Evolutionary conservation across 1,140 invertebrate genomes (phyloP).

Genomic region (Plodia interpunctella): DNA sequence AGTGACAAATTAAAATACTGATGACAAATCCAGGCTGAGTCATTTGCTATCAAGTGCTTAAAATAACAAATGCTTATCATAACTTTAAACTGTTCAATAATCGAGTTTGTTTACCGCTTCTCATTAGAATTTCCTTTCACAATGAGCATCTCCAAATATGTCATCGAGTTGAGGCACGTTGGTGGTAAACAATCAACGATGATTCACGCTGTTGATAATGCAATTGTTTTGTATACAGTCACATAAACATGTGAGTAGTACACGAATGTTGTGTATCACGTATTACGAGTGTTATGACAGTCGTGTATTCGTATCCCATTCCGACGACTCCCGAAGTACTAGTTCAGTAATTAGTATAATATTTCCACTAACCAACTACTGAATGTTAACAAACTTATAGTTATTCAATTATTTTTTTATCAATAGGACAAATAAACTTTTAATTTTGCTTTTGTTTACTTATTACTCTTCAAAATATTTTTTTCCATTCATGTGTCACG

Average conservation of each 20-base stretch:
- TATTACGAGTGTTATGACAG: conserved; percentile 5
- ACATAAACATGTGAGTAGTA: conserved; percentile 20
- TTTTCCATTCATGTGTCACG: too few relatives aligned
- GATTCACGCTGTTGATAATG: conserved; percentile 54
- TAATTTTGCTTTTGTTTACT: too few relatives aligned
- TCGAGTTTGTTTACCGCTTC: background rate
- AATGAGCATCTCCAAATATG: conserved; percentile 34
- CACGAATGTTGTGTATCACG: background rate
- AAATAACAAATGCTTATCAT: background rate
- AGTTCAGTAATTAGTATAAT: background rate
- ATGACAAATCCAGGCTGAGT: too few relatives aligned
- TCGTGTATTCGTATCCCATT: conserved; percentile 13
- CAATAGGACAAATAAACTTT: too few relatives aligned
- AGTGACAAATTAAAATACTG: too few relatives aligned
- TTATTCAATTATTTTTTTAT: too few relatives aligned
- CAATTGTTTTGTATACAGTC: conserved; percentile 44
- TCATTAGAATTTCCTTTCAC: conserved; percentile 7
- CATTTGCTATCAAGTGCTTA: background rate
- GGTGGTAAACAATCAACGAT: conserved; percentile 47
- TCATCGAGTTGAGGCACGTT: conserved; percentile 30
- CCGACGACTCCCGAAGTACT: conserved; percentile 2
- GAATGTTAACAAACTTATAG: too few relatives aligned
- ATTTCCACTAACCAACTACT: too few relatives aligned
- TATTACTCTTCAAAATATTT: too few relatives aligned
- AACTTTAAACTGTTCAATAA: background rate